These are phyloP conservation scores for Mormyrus lacerda DNA, from an alignment of 2,113 vertebrate genomes.

Conservation along the genomic window DNA sequence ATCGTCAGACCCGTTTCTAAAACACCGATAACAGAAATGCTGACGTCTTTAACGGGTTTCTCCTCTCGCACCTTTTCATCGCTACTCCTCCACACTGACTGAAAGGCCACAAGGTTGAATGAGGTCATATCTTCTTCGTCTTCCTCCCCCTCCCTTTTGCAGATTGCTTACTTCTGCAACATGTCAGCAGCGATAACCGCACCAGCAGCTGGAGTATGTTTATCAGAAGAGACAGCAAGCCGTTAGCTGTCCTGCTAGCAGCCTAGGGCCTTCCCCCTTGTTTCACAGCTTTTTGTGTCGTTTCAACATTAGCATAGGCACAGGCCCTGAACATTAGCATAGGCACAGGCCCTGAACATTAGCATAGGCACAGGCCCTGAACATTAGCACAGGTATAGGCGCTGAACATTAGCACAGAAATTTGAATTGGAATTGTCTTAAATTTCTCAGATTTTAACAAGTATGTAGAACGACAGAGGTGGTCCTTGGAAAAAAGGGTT, in stretches of 20 bases:
- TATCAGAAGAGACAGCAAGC: neutral
- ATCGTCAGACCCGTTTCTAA: neutral
- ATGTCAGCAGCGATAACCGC: neutral
- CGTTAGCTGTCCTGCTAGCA: neutral
- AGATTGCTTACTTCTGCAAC: neutral
- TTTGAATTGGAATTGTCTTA: no score
- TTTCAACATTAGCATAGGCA: neutral
- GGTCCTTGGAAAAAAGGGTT: neutral
- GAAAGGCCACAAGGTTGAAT: neutral
- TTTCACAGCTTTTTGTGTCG: neutral
- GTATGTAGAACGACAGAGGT: neutral
- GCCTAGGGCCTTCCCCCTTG: neutral
- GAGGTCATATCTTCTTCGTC: neutral
- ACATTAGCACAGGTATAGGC: no score
- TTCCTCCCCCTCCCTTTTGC: neutral
- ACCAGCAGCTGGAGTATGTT: neutral
- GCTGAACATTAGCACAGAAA: no score
- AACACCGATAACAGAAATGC: neutral
- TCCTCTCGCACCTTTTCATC: neutral
- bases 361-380: no score
- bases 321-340: no score
- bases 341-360: no score
- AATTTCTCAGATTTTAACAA: neutral
- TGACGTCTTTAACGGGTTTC: neutral
- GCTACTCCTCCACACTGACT: neutral